Evolutionary conservation across 1,140 invertebrate species (phyloP), one percentile per base, ranked within the genome.

Genomic region (Cephus cinctus): DNA sequence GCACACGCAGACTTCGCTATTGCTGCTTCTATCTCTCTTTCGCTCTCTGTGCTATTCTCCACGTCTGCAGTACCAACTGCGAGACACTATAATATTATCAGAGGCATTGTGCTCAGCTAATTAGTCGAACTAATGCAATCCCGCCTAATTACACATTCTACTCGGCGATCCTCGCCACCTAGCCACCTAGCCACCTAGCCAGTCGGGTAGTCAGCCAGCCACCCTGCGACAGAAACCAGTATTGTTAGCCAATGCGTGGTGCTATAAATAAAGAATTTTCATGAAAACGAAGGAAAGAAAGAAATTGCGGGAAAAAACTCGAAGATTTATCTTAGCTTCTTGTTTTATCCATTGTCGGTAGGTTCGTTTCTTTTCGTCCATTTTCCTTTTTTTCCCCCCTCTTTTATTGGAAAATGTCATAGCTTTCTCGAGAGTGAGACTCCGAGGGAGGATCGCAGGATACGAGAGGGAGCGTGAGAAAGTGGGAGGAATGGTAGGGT

Each of bases 51-150:
- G 27, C 27, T 30, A 11, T 11, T 12, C 34, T 11, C 15, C 14
- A 8, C 34, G 14, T 18, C 27, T 30, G 27, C 34, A 36, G 14
- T 12, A 15, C 19, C 34, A 8, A 18, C n/a, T 11, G 19, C 34
- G 41, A 52, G 52, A 44, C 43, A 53, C 50, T 60, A 54, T 67
- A 71, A 71, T 68, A 68, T 71, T 69, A 69, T 71, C 67, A 67
- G 63, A 58, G n/a, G 67, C 65, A 71, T 69, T 71, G 67, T 68
- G 50, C 59, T 50, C 56, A 53, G 59, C 58, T 69, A 69, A 70
- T 72, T 69, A 67, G 64, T 59, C 59, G 59, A 62, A 59, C 64
- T 69, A 72, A 72, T 66, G 60, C 61, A 72, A 72, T 72, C 58
- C 56, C 52, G 56, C 47, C 65, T 72, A 65, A 72, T 72, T 72